Conservation (phyloP, 2,113 vertebrate genomes). For the Tapirus terrestris region DNA sequence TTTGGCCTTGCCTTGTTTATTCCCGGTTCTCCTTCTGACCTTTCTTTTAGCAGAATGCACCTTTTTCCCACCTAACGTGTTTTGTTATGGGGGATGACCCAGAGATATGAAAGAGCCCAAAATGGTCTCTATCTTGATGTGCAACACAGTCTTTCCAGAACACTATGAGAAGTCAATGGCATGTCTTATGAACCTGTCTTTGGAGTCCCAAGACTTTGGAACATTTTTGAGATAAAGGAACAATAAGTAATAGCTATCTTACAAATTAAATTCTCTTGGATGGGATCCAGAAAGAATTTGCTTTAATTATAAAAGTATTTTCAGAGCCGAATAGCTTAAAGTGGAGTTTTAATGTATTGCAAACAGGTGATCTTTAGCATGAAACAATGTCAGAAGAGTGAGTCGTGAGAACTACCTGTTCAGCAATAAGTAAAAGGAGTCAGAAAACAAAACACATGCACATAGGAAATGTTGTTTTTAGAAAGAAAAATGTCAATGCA, state of each 20-base stretch:
- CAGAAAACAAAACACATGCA: neutral
- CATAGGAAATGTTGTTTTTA: slow-evolving; percentile 44
- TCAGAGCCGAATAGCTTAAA: slow-evolving; percentile 29
- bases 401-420: slow-evolving; percentile 39
- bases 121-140: neutral
- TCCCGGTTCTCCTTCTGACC: neutral
- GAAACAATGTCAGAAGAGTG: neutral
- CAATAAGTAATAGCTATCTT: slow-evolving; percentile 16
- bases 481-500: slow-evolving; percentile 60
- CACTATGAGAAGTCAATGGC: neutral
- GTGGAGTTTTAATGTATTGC: neutral
- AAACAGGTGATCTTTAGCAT: neutral
- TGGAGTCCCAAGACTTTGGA: neutral
- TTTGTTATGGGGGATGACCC: neutral
- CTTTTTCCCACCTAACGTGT: neutral
- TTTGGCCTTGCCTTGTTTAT: neutral
- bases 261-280: slow-evolving; percentile 38
- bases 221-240: neutral
- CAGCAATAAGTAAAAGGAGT: neutral
- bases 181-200: neutral
- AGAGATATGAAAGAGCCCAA: neutral
- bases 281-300: slow-evolving; percentile 28
- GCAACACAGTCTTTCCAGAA: neutral
- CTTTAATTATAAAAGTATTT: slow-evolving; percentile 63
- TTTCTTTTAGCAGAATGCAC: neutral